Conservation (phyloP, 2,113 vertebrate species). For the Puma concolor region DNA sequence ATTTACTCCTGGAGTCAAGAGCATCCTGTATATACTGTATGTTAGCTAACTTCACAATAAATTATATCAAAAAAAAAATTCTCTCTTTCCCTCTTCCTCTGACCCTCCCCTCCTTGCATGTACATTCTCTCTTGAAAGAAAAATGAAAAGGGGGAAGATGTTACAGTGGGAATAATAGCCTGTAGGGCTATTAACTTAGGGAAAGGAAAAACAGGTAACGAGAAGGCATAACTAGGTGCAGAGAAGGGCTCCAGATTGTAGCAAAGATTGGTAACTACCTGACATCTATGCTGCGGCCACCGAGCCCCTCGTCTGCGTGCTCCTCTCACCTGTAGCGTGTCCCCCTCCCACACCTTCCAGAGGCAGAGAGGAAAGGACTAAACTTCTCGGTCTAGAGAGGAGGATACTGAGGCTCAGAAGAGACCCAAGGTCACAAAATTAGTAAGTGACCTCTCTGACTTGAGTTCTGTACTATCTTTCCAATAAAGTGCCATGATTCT, state of each 20-base stretch:
- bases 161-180: background rate
- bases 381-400: background rate
- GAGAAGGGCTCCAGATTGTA: background rate
- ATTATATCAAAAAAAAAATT: too few relatives aligned
- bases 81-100: too few relatives aligned
- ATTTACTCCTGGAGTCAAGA: too few relatives aligned
- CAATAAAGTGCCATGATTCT: background rate
- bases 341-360: rapidly evolving
- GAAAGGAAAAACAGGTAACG: background rate
- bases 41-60: too few relatives aligned
- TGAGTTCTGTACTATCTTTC: background rate
- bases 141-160: background rate
- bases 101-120: too few relatives aligned
- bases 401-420: background rate
- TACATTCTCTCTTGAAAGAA: background rate
- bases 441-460: background rate
- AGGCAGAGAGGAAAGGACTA: background rate
- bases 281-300: rapidly evolving
- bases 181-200: too few relatives aligned
- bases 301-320: too few relatives aligned
- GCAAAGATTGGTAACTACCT: rapidly evolving
- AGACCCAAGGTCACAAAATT: background rate
- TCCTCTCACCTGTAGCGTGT: too few relatives aligned
- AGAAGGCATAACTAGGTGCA: background rate
- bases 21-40: too few relatives aligned